These are phyloP conservation scores for Pheosia gnoma DNA, from an alignment of 2,888 invertebrate species.

Conservation along the genomic window DNA sequence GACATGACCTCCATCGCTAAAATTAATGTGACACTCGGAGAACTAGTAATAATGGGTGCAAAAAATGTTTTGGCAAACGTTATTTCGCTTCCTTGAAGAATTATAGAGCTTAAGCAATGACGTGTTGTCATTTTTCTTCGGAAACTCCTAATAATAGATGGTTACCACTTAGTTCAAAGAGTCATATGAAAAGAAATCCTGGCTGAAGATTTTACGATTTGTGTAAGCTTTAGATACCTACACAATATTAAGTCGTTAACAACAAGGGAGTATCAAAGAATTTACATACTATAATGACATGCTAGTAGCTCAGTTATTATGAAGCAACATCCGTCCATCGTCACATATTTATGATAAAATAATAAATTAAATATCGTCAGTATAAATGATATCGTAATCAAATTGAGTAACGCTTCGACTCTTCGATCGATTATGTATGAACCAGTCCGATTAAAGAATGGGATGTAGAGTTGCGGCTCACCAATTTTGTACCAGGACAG, in stretches of 20 bases:
- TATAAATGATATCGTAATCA: too few relatives aligned
- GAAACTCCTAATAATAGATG: conserved; percentile 30
- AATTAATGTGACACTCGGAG: conserved; percentile 46
- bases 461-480: too few relatives aligned
- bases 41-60: conserved; percentile 53
- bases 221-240: background rate
- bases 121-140: conserved; percentile 48
- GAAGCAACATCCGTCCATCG: background rate
- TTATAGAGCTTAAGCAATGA: conserved; percentile 52
- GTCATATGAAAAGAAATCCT: background rate
- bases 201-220: background rate
- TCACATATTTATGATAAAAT: background rate
- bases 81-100: conserved; percentile 66
- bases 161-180: conserved; percentile 18
- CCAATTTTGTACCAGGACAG: too few relatives aligned
- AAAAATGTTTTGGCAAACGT: conserved; percentile 75
- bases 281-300: background rate
- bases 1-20: conserved; percentile 42
- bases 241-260: background rate
- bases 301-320: background rate
- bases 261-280: background rate
- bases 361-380: too few relatives aligned
- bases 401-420: too few relatives aligned
- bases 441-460: too few relatives aligned
- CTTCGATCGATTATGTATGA: too few relatives aligned